Percentiles rank a stretch among this genome's conserved stretches.
Evolutionary conservation across 2,113 vertebrate species (phyloP).

Genomic region (Cyanocitta stelleri): DNA sequence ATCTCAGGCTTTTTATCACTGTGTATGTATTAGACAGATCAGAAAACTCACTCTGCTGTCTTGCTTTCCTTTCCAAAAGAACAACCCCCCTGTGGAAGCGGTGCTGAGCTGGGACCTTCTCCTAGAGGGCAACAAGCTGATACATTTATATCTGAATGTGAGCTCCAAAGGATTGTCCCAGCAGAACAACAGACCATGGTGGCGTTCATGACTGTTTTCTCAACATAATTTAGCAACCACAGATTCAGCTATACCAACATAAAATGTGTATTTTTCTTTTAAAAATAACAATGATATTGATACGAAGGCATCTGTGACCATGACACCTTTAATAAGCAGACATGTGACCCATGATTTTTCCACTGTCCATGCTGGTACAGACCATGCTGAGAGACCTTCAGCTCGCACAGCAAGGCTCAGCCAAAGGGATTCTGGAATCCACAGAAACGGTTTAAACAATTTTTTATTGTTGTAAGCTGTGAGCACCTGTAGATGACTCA

Average conservation of each 20-base stretch:
- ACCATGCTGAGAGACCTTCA: not conserved
- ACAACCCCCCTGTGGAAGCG: not conserved
- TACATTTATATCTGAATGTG: fast-evolving
- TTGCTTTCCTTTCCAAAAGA: not conserved
- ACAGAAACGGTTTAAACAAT: fast-evolving
- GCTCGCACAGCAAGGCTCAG: not conserved
- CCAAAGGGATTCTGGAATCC: not conserved
- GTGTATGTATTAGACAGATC: fast-evolving
- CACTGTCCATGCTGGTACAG: not conserved
- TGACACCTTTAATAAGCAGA: not conserved
- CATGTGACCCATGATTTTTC: not conserved
- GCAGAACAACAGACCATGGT: fast-evolving
- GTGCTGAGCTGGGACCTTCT: not conserved
- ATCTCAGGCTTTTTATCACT: not conserved
- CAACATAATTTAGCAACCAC: not conserved
- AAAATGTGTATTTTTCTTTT: not conserved
- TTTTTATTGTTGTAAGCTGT: not conserved
- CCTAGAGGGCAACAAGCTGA: not conserved
- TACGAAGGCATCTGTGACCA: not conserved
- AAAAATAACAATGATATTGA: not conserved
- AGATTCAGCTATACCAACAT: not conserved
- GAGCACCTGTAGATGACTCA: not conserved
- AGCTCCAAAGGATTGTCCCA: not conserved
- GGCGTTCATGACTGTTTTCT: too few relatives aligned
- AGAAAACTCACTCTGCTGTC: not conserved